Conservation (phyloP, 2,113 vertebrate genomes). For the Ranitomeya variabilis region DNA sequence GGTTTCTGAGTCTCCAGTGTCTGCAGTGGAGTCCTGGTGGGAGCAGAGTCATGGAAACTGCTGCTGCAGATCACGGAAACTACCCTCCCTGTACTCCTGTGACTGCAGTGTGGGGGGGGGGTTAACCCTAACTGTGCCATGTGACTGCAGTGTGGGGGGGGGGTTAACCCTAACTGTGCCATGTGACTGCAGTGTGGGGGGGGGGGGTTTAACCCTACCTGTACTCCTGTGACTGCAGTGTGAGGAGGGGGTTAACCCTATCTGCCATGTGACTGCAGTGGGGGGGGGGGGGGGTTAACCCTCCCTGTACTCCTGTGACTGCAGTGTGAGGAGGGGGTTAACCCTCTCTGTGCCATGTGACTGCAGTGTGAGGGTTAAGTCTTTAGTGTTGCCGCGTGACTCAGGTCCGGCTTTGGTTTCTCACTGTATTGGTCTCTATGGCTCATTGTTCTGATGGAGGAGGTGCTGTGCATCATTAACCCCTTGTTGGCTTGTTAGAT, state of each 20-base stretch:
- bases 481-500: neutral
- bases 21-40: neutral
- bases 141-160: neutral
- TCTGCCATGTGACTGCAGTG: neutral
- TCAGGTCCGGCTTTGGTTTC: neutral
- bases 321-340: neutral
- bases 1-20: neutral
- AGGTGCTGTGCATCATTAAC: neutral
- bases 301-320: neutral
- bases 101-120: neutral
- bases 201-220: too few species aligned
- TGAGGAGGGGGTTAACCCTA: neutral
- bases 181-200: too few species aligned
- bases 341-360: neutral
- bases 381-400: too few species aligned
- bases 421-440: conserved; percentile 20
- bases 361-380: neutral
- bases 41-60: conserved; percentile 9
- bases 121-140: neutral
- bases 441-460: conserved; percentile 23
- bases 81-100: neutral
- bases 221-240: neutral
- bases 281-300: neutral
- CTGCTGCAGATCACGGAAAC: conserved; percentile 2
- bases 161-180: neutral